These are phyloP conservation scores for Mesocricetus auratus DNA, from an alignment of 2,113 vertebrate genomes.

Conservation along the genomic window DNA sequence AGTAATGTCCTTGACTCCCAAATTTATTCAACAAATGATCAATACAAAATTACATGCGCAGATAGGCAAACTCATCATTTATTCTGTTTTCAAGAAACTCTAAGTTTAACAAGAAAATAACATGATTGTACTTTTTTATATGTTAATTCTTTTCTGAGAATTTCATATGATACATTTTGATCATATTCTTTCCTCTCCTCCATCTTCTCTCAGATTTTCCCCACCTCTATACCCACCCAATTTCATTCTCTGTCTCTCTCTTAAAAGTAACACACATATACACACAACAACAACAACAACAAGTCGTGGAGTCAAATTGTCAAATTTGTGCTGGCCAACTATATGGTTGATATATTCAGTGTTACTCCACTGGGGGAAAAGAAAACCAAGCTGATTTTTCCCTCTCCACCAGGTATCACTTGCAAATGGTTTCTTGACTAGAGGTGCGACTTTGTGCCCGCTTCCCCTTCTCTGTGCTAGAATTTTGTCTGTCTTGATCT, in stretches of 20 bases:
- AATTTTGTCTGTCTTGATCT: neutral
- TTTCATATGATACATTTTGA: neutral
- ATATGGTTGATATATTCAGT: neutral
- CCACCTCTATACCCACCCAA: neutral
- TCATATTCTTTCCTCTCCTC: neutral
- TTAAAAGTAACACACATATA: neutral
- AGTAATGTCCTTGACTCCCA: neutral
- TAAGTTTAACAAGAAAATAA: neutral
- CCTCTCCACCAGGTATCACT: neutral
- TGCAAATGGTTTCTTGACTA: neutral
- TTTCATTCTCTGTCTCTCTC: neutral
- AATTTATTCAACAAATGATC: conserved; percentile 31
- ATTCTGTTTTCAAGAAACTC: conserved; percentile 53
- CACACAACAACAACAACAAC: neutral
- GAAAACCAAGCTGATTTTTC: neutral
- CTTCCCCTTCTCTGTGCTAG: neutral
- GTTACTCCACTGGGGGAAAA: neutral
- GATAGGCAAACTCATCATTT: conserved; percentile 12
- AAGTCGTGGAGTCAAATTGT: neutral
- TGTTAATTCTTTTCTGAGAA: neutral
- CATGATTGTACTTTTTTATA: neutral
- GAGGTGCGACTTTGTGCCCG: neutral
- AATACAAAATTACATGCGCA: neutral
- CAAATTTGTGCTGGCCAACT: neutral
- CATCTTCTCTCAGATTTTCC: neutral